Evolutionary conservation across 2,113 vertebrate species (phyloP).

Genomic region (Mesembrinibis cayennensis): DNA sequence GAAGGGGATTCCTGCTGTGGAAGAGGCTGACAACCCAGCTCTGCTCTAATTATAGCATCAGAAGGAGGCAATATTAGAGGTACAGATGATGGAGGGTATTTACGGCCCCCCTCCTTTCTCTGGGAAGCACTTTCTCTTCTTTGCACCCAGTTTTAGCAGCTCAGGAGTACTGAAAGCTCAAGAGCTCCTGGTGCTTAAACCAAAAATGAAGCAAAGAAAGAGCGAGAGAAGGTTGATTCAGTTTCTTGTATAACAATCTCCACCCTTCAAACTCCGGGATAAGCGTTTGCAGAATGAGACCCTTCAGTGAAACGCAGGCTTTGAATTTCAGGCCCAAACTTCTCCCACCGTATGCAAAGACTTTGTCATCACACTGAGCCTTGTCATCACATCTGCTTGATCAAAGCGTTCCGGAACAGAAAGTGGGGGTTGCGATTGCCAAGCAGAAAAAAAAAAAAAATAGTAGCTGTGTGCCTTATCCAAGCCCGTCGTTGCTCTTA

Average conservation of each 20-base stretch:
- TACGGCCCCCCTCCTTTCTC: neutral
- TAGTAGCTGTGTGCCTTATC: neutral
- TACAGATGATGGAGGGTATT: neutral
- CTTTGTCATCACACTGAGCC: slow-evolving; percentile 27
- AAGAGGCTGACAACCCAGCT: neutral
- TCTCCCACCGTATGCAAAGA: slow-evolving; percentile 43
- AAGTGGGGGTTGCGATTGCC: slow-evolving; percentile 17
- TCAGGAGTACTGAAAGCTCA: neutral
- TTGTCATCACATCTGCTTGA: slow-evolving; percentile 51
- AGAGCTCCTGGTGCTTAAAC: neutral
- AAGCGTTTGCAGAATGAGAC: slow-evolving; percentile 10
- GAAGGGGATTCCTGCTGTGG: neutral
- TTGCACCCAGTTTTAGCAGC: neutral
- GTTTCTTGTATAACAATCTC: neutral
- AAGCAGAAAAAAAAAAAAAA: neutral
- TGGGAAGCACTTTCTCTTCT: neutral
- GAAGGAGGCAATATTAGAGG: neutral
- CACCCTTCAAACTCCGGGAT: neutral
- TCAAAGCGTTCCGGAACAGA: slow-evolving; percentile 48
- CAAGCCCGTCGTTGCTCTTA: neutral
- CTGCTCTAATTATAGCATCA: neutral
- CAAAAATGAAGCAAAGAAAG: neutral
- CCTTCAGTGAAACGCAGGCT: neutral
- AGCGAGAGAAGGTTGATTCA: neutral
- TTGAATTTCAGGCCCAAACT: slow-evolving; percentile 55